Evolutionary conservation across 1,140 invertebrate genomes (phyloP).

Genomic region (Eulimnadia texana): DNA sequence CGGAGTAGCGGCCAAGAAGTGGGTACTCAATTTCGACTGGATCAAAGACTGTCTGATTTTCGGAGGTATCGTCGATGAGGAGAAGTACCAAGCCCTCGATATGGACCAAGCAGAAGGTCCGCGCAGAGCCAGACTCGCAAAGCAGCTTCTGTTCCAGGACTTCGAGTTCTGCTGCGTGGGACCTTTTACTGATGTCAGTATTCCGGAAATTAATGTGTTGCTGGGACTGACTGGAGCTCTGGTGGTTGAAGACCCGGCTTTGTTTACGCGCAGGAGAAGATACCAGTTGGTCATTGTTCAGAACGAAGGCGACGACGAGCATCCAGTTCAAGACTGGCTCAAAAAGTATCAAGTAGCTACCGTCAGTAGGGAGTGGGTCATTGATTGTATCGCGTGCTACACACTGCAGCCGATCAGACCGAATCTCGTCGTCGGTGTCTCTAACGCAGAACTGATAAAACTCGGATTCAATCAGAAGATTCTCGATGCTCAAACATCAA

Average conservation of each 20-base stretch:
- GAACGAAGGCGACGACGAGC: background rate
- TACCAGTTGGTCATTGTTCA: background rate
- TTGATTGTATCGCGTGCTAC: conserved; percentile 3
- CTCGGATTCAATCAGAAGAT: background rate
- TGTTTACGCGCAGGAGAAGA: background rate
- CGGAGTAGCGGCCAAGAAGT: background rate
- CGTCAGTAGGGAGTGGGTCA: conserved; percentile 7
- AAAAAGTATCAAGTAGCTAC: background rate
- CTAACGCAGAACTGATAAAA: background rate
- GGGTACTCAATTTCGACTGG: conserved; percentile 1
- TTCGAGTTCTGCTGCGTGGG: conserved; percentile 6
- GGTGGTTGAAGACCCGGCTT: background rate
- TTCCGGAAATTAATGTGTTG: background rate
- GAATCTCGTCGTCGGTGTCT: background rate
- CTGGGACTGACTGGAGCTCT: background rate
- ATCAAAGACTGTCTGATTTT: background rate
- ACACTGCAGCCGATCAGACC: background rate
- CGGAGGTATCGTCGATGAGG: background rate
- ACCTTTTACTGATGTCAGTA: background rate
- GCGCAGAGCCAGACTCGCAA: background rate
- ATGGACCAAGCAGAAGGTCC: background rate
- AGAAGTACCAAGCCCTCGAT: background rate
- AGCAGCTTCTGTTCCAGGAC: background rate
- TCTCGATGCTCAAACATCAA: background rate
- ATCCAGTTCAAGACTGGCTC: background rate